A percentile compares a stretch with the other conserved stretches of the same genome.
Evolutionary conservation across 1,140 invertebrate genomes (phyloP).

Genomic region (Drosophila mayri): DNA sequence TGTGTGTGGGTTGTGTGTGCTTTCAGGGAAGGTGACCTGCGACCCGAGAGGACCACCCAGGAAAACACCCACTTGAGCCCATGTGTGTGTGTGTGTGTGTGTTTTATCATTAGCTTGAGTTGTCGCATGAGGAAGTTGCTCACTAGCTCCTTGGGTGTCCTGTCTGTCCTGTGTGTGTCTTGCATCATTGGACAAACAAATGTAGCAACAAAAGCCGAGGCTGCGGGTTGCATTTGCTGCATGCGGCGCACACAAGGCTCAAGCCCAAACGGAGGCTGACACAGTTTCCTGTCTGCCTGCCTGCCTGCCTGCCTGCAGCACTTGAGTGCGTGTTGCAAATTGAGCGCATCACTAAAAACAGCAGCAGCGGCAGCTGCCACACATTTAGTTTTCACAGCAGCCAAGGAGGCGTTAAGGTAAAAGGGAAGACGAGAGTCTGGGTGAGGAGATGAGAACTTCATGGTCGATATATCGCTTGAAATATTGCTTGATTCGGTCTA

Average conservation of each 20-base stretch:
- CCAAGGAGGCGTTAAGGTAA: constrained; percentile 5
- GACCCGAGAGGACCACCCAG: constrained; percentile 36
- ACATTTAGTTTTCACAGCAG: constrained; percentile 34
- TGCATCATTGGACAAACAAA: constrained; percentile 68
- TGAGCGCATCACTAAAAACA: constrained; percentile 73
- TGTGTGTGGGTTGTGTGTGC: constrained; percentile 14
- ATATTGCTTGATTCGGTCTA: background rate
- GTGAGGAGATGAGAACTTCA: background rate
- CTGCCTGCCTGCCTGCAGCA: constrained; percentile 32
- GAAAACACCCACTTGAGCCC: constrained; percentile 34
- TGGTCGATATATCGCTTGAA: background rate
- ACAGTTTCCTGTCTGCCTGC: constrained; percentile 62
- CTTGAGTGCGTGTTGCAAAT: constrained; percentile 71
- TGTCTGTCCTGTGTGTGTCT: constrained; percentile 1
- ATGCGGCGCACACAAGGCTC: constrained; percentile 16
- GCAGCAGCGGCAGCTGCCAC: constrained; percentile 27
- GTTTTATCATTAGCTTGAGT: constrained; percentile 70
- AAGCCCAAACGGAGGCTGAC: constrained; percentile 46
- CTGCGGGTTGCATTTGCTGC: constrained; percentile 34
- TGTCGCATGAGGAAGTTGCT: constrained; percentile 59
- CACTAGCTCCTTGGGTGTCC: constrained; percentile 16
- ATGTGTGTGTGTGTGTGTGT: constrained; percentile 5
- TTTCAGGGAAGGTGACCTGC: constrained; percentile 19
- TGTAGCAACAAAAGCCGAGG: constrained; percentile 56
- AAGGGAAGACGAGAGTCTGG: background rate